Evolutionary conservation across 1,140 invertebrate species (phyloP).

Genomic region (Leptopilina clavipes): DNA sequence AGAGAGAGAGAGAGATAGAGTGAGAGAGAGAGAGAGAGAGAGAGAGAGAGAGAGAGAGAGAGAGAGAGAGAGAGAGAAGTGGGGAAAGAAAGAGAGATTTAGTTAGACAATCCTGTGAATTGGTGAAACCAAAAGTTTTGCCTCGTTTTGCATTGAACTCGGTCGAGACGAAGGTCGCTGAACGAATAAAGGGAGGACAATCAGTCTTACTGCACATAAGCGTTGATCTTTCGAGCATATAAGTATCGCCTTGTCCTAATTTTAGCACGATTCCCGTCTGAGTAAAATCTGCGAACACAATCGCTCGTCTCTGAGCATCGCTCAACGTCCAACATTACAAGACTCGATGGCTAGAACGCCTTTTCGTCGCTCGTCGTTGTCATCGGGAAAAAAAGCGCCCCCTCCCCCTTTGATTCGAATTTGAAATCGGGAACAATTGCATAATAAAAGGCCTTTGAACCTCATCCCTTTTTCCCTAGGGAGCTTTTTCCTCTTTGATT

Average conservation of each 20-base stretch:
- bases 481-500: background rate
- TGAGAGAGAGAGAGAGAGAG: no score
- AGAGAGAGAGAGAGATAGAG: no score
- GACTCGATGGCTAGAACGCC: slow-evolving; percentile 64
- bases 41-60: no score
- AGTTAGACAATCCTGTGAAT: slow-evolving; percentile 29
- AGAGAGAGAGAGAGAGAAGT: no score
- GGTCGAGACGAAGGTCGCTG: slow-evolving; percentile 30
- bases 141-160: slow-evolving; percentile 26
- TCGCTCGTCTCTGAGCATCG: slow-evolving; percentile 67
- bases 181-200: slow-evolving; percentile 27
- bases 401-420: background rate
- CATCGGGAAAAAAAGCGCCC: slow-evolving; percentile 38
- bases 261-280: slow-evolving; percentile 53
- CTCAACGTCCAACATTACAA: slow-evolving; percentile 71
- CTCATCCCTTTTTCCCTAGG: no score
- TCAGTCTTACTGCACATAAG: slow-evolving; percentile 24
- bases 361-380: slow-evolving; percentile 53
- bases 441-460: slow-evolving; percentile 17
- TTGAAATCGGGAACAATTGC: slow-evolving; percentile 51
- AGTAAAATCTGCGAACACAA: slow-evolving; percentile 68
- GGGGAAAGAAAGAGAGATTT: slow-evolving; percentile 9
- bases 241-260: slow-evolving; percentile 47
- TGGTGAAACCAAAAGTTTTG: slow-evolving; percentile 5
- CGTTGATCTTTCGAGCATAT: slow-evolving; percentile 29